Percentiles rank a stretch among this genome's conserved stretches.
Evolutionary conservation across 64 coral and sea anemone genomes (phyloP).

Genomic region (Anthopleura sola): DNA sequence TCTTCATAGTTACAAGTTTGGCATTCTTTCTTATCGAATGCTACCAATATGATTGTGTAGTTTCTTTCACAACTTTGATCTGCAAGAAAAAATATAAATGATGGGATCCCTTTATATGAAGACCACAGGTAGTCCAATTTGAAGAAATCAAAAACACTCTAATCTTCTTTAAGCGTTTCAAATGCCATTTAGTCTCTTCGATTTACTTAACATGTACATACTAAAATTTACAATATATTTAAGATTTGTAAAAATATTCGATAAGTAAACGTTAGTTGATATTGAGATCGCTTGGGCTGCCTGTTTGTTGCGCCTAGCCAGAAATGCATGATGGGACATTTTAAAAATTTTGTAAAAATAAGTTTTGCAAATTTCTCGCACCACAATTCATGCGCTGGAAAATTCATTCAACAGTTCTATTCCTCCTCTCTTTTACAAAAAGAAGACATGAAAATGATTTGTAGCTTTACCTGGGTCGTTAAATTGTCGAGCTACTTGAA

Average conservation of each 20-base stretch:
- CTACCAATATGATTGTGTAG: slow-evolving; percentile 55
- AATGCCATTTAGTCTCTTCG: no score
- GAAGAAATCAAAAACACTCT: not conserved
- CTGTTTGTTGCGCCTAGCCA: not conserved
- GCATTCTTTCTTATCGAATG: slow-evolving; percentile 46
- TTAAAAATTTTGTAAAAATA: not conserved
- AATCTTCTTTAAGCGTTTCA: no score
- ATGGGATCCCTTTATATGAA: not conserved
- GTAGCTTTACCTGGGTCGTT: slow-evolving; percentile 4
- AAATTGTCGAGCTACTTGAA: slow-evolving; percentile 46
- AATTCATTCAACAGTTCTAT: not conserved
- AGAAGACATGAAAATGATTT: not conserved
- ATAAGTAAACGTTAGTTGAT: not conserved
- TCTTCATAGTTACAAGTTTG: not conserved
- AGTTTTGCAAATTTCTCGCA: not conserved
- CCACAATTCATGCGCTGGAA: no score
- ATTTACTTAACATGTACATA: no score
- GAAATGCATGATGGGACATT: not conserved
- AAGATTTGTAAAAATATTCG: no score
- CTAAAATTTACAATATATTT: no score
- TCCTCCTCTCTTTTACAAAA: not conserved
- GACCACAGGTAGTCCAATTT: not conserved
- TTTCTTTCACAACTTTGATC: slow-evolving; percentile 41
- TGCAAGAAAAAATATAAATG: not conserved
- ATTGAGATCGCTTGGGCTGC: no score